Evolutionary conservation across 2,888 invertebrate genomes (phyloP).

Genomic region (Latrodectus hesperus): DNA sequence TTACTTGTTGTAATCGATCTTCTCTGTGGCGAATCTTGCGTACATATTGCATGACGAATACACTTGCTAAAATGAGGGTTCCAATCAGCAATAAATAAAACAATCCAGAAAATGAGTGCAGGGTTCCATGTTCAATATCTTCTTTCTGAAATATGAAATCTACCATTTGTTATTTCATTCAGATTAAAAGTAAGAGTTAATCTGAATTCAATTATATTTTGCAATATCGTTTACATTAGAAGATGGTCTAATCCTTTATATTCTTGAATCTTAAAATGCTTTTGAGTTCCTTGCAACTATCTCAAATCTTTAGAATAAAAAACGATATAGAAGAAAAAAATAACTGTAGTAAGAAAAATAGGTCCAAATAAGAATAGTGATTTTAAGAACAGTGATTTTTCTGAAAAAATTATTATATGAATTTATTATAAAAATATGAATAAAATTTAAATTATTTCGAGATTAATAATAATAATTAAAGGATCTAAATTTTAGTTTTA

Average conservation of each 20-base stretch:
- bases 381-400: no score
- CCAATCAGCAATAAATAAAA: slow-evolving; percentile 16
- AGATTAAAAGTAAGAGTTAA: background rate
- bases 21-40: slow-evolving; percentile 44
- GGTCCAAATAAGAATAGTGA: no score
- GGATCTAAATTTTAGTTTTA: no score
- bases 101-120: slow-evolving; percentile 36
- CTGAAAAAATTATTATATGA: no score
- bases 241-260: background rate
- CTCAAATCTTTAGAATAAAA: no score
- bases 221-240: background rate
- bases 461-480: no score
- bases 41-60: slow-evolving; percentile 40
- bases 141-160: background rate
- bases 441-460: no score
- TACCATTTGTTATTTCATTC: background rate
- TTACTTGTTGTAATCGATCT: slow-evolving; percentile 54
- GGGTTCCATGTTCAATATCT: background rate
- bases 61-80: slow-evolving; percentile 13
- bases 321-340: no score
- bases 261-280: no score
- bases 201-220: background rate
- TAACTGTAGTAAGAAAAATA: no score
- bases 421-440: no score
- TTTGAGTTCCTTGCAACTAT: no score